Conservation (phyloP, 1,140 invertebrate genomes). For the Euglossa dilemma region DNA sequence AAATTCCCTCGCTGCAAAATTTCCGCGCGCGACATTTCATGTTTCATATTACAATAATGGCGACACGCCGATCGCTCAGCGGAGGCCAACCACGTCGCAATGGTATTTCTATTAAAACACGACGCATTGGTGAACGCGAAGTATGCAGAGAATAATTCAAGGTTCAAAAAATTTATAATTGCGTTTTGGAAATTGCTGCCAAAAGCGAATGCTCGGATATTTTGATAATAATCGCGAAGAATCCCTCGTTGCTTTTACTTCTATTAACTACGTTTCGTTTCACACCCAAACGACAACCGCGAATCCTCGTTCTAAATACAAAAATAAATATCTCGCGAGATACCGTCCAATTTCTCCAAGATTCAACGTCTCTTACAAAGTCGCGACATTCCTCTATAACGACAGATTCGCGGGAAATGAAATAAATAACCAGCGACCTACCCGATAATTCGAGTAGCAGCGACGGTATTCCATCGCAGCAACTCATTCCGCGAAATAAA, state of each 20-base stretch:
- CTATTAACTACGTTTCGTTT: background rate
- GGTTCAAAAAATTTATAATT: conserved; percentile 2
- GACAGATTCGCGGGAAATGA: no score
- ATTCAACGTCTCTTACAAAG: no score
- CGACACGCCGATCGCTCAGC: background rate
- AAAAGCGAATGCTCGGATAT: background rate
- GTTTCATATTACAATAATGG: background rate
- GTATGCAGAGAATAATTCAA: conserved; percentile 33
- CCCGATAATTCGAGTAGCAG: no score
- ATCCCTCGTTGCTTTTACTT: background rate
- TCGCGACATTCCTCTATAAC: no score
- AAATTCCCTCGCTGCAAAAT: background rate
- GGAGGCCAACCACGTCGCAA: background rate
- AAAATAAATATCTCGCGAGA: no score
- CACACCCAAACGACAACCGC: no score
- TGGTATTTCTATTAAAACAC: conserved; percentile 26
- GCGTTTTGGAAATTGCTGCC: background rate
- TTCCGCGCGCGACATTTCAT: no score
- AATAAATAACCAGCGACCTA: no score
- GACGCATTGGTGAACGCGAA: background rate
- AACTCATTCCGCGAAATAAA: no score
- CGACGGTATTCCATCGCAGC: no score
- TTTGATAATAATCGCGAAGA: background rate
- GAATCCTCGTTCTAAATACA: no score
- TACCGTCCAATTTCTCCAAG: no score